A percentile compares a stretch with the other conserved stretches of the same genome.
Evolutionary conservation across 2,113 vertebrate genomes (phyloP).

Genomic region (Eudorcas thomsonii): DNA sequence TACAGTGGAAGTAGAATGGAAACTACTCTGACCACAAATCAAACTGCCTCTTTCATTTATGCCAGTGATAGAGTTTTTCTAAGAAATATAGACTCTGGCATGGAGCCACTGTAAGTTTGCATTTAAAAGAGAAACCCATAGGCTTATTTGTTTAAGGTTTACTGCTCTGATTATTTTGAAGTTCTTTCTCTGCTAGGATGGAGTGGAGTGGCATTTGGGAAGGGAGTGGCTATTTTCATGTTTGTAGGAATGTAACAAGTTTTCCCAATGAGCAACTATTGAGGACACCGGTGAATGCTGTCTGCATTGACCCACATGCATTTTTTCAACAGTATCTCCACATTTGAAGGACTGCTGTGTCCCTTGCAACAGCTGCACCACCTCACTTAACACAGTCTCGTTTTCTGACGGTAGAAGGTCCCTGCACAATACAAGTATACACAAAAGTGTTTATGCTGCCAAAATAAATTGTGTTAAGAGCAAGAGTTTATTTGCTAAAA

Average conservation of each 20-base stretch:
- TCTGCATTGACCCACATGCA: background rate
- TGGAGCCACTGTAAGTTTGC: constrained; percentile 81
- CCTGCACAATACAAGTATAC: constrained; percentile 78
- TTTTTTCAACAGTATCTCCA: constrained; percentile 42
- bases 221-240: constrained; percentile 60
- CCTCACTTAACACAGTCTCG: constrained; percentile 81
- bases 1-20: constrained; percentile 90
- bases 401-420: constrained; percentile 78
- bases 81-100: constrained; percentile 86
- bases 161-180: constrained; percentile 79
- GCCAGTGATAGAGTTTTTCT: constrained; percentile 87
- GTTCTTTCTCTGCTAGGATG: constrained; percentile 65
- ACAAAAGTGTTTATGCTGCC: constrained; percentile 83
- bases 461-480: constrained; percentile 82
- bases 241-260: background rate
- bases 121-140: constrained; percentile 83
- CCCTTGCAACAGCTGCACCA: constrained; percentile 82
- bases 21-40: constrained; percentile 88
- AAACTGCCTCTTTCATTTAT: constrained; percentile 89
- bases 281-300: background rate
- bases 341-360: constrained; percentile 75
- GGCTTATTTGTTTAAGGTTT: constrained; percentile 84
- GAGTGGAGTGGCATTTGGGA: constrained; percentile 61
- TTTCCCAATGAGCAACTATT: constrained; percentile 39
- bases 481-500: constrained; percentile 83